These are phyloP conservation scores for Melanerpes aurifrons DNA, from an alignment of 2,113 vertebrate species.

Conservation along the genomic window DNA sequence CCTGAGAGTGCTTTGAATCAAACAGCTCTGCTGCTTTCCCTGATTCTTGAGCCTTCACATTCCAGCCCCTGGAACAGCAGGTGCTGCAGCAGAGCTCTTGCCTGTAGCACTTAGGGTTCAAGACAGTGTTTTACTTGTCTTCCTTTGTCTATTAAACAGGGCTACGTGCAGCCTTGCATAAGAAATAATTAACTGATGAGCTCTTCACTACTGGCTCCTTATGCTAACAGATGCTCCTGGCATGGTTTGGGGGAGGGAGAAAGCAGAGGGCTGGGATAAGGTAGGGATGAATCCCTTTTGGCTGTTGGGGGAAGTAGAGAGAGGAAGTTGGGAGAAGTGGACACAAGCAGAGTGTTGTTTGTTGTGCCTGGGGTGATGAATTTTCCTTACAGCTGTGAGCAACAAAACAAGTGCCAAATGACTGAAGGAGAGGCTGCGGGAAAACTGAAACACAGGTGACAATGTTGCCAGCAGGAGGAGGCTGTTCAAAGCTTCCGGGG, in stretches of 20 bases:
- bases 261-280: not conserved
- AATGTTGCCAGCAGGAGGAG: not conserved
- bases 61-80: not conserved
- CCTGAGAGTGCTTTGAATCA: not conserved
- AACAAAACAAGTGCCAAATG: not conserved
- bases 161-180: not conserved
- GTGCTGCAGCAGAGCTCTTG: not conserved
- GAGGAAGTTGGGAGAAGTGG: not conserved
- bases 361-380: not conserved
- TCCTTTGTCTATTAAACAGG: not conserved
- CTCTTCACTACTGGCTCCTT: not conserved
- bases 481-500: not conserved
- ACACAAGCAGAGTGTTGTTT: not conserved
- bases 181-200: not conserved
- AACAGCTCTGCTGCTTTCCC: not conserved
- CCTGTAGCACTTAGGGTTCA: not conserved
- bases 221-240: not conserved
- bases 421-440: not conserved
- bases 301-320: not conserved
- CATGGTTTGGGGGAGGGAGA: not conserved
- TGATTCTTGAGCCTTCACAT: rapidly evolving
- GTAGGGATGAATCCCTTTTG: not conserved
- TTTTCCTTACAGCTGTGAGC: not conserved
- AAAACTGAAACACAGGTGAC: not conserved
- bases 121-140: not conserved